phyloP scores from a whole-genome alignment of 2,888 invertebrate species.

The Orthonevra nobilis region DNA sequence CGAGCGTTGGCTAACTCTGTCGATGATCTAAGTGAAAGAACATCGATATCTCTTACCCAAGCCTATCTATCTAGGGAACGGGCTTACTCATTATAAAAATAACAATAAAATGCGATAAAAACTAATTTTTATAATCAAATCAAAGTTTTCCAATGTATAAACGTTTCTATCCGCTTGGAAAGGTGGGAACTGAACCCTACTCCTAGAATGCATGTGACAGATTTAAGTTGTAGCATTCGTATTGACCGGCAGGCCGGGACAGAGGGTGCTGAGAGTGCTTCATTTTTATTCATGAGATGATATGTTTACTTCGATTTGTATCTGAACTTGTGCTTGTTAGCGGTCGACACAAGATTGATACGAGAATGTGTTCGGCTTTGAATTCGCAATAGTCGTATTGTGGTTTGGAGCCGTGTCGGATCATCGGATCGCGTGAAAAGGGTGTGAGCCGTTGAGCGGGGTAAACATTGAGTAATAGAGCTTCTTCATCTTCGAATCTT shows the following conservation, averaged over 20 bases:
- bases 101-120: slow-evolving; percentile 49
- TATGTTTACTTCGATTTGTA: neutral
- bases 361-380: neutral
- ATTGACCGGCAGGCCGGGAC: no score
- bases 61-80: no score
- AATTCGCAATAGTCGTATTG: neutral
- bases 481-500: slow-evolving; percentile 1
- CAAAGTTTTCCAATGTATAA: no score
- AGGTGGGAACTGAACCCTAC: no score
- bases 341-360: neutral
- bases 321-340: slow-evolving; percentile 7
- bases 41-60: no score
- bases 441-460: neutral
- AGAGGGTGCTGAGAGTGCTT: neutral
- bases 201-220: neutral
- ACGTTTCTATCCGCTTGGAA: no score
- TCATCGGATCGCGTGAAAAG: neutral
- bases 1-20: slow-evolving; percentile 74
- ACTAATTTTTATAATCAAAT: slow-evolving; percentile 15
- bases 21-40: slow-evolving; percentile 77
- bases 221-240: neutral
- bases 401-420: neutral
- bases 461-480: slow-evolving; percentile 19
- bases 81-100: no score
- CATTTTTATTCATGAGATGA: neutral